These are phyloP conservation scores for Drosophila siamana DNA, from an alignment of 2,888 invertebrate species.

Conservation along the genomic window DNA sequence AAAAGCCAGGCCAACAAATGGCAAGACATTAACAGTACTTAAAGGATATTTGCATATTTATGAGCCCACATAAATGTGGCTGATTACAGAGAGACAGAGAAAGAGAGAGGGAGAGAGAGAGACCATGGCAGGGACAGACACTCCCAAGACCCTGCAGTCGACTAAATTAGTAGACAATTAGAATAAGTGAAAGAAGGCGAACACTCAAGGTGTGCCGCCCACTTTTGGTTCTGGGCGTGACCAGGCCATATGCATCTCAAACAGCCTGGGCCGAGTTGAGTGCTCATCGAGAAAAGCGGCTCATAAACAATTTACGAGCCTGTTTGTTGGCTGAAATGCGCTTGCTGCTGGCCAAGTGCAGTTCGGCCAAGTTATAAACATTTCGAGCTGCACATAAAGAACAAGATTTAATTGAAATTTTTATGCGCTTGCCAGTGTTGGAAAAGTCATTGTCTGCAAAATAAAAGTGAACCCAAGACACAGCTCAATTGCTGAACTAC, in stretches of 20 bases:
- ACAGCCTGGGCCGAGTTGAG: conserved; percentile 27
- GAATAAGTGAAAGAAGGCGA: conserved; percentile 31
- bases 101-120: not conserved
- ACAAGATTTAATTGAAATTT: conserved; percentile 41
- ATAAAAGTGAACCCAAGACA: not conserved
- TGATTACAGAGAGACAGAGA: conserved; percentile 54
- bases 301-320: conserved; percentile 43
- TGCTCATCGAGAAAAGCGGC: conserved; percentile 12
- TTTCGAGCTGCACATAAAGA: conserved; percentile 36
- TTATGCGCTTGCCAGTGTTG: conserved; percentile 23
- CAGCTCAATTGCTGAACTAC: conserved; percentile 28
- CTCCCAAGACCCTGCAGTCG: not conserved
- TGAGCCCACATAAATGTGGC: conserved; percentile 79
- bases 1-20: conserved; percentile 69
- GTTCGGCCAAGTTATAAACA: conserved; percentile 26
- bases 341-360: conserved; percentile 17
- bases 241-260: conserved; percentile 18
- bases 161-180: conserved; percentile 71
- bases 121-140: not conserved
- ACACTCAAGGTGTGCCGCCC: not conserved
- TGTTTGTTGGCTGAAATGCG: conserved; percentile 18
- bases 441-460: conserved; percentile 7
- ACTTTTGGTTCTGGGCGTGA: conserved; percentile 12
- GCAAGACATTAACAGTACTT: conserved; percentile 80
- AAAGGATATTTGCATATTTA: conserved; percentile 83